Evolutionary conservation across 2,113 vertebrate species (phyloP), one percentile per base, ranked within the genome.

Genomic region (Corythornis madagascariensis): DNA sequence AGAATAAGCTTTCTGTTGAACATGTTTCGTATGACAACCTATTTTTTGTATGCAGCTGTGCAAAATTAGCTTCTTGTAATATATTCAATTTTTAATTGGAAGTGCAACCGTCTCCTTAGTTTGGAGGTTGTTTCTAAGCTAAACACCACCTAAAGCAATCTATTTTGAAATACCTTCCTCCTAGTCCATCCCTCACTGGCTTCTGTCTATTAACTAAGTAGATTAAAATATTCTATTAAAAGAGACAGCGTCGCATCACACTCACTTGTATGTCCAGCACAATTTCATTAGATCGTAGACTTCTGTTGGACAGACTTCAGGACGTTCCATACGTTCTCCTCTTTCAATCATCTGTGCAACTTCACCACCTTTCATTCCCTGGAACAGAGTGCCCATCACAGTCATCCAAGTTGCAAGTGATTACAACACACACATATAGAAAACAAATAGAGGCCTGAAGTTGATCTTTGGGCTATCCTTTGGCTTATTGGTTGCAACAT

Each of bases 351-450:
- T 99, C 79, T 98, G 98, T 7, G 98, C 96, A 19, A 99, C 99
- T 26, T 99, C 99, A 33, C 98, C 98, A 57, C 99, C 99, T 97
- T 99, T 99, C 99, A 99, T 99, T 47, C 99, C 99, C 99, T 99
- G 90, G 33, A 88, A 96, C 12, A 88, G 7, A 16, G 26, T 25
- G 57, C 91, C 26, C 72, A 70, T 20, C 93, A 83, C 48, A 90
- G n/a, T 71, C 28, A 66, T 43, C 11, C 4, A 9, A 72, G 16
- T 38, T 78, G 35, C 40, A 90, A 73, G 57, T 33, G 2, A 26
- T 43, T 57, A 56, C 13, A 86, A 20, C 16, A 69, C 4, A 86
- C 7, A 35, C 13, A 26, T 13, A 16, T 13, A n/a, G 24, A 43
- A 52, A 67, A 69, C 15, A 73, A 25, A 80, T 0, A 70, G 11